A percentile compares a stretch with the other conserved stretches of the same genome.
phyloP scores from a whole-genome alignment of 1,140 invertebrate genomes.

The Lamellibrachia luymesi region DNA sequence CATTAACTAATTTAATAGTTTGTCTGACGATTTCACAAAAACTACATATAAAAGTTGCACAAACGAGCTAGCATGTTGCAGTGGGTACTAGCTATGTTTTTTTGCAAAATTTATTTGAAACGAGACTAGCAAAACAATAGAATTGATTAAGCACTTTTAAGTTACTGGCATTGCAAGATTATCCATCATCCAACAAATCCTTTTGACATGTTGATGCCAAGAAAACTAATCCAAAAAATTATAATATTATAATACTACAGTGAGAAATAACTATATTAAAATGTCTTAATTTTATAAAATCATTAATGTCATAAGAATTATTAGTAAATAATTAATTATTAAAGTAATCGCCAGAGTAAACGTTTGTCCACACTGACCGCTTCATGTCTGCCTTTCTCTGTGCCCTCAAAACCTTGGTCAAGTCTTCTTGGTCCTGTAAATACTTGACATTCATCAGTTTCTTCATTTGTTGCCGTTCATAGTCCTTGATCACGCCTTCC shows the following conservation, averaged over 20 bases:
- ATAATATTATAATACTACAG: neutral
- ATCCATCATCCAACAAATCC: neutral
- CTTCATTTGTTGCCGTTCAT: conserved; percentile 25
- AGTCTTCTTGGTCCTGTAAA: conserved; percentile 23
- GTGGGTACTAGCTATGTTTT: too few species aligned
- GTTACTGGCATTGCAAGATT: neutral
- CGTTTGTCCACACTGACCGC: neutral
- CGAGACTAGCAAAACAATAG: too few species aligned
- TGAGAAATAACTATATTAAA: too few species aligned
- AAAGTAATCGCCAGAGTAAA: neutral
- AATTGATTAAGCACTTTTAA: too few species aligned
- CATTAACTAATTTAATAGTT: too few species aligned
- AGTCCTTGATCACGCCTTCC: conserved; percentile 22
- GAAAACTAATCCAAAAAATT: neutral
- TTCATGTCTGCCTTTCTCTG: conserved; percentile 19
- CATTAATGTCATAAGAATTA: neutral
- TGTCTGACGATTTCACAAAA: too few species aligned
- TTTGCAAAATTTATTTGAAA: too few species aligned
- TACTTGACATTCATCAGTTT: conserved; percentile 23
- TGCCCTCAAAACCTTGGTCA: conserved; percentile 17
- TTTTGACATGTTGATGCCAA: neutral
- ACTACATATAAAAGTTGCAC: too few species aligned
- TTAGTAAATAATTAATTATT: neutral
- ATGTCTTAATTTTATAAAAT: too few species aligned
- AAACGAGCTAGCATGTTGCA: too few species aligned